Percentiles rank a stretch among this genome's conserved stretches.
These are phyloP conservation scores for Callosobruchus maculatus DNA, from an alignment of 2,888 invertebrate genomes.

Conservation along the genomic window DNA sequence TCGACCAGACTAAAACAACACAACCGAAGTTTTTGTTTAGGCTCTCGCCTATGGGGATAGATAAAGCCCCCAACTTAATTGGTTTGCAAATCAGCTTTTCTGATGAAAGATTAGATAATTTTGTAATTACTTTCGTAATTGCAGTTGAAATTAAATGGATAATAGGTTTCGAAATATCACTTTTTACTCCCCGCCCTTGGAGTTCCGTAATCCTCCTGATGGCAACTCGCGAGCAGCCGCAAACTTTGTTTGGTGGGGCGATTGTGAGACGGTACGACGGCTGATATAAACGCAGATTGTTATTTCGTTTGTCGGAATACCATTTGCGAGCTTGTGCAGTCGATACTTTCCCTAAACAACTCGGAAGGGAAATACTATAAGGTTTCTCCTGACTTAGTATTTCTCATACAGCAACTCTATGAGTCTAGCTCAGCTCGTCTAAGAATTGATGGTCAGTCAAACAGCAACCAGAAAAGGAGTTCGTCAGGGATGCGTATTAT, in stretches of 20 bases:
- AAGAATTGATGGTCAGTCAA: too few relatives aligned
- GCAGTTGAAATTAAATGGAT: constrained; percentile 36
- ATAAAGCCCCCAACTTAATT: constrained; percentile 23
- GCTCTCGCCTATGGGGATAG: background rate
- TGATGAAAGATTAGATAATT: constrained; percentile 44
- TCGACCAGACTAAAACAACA: background rate
- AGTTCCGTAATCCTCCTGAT: background rate
- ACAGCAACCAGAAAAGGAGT: too few relatives aligned
- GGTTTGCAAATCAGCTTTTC: constrained; percentile 33
- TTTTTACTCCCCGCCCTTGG: constrained; percentile 5
- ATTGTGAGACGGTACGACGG: too few relatives aligned
- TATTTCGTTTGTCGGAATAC: background rate
- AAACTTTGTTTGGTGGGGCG: background rate
- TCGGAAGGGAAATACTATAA: background rate
- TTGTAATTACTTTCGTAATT: constrained; percentile 46
- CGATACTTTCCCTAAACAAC: background rate
- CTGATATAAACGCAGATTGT: background rate
- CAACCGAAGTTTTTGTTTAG: background rate
- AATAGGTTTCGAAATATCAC: constrained; percentile 33
- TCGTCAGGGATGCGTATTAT: too few relatives aligned
- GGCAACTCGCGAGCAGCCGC: background rate
- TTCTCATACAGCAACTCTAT: too few relatives aligned
- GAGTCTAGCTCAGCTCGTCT: too few relatives aligned
- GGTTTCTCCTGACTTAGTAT: too few relatives aligned
- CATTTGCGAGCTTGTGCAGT: background rate